Evolutionary conservation across 2,113 vertebrate genomes (phyloP), one percentile per base, ranked within the genome.

Genomic region (Aix galericulata): DNA sequence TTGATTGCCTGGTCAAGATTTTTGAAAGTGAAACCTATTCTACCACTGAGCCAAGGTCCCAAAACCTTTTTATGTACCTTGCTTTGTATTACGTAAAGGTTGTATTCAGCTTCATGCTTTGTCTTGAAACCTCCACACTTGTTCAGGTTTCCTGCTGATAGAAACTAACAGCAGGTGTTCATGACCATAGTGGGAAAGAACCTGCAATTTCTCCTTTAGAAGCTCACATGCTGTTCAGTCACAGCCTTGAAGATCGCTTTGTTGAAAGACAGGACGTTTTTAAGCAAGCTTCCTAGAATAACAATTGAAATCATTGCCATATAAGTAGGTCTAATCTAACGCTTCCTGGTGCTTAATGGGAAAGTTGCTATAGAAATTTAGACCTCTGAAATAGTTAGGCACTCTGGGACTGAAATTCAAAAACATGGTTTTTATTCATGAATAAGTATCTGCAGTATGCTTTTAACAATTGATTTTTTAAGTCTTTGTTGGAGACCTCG

Each of bases 321-420:
- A 16, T 82, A 94, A 76, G 69, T 93, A 91, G 86, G 59, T 62
- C 79, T 95, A 91, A 91, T 95, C 75, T 78, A 84, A 1, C 26
- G 9, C 73, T 95, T 93, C 90, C 80, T 92, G 55, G 66, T 87
- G 78, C 40, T 81, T 97, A 88, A 95, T 93, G 50, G 77, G 83
- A 84, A 84, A 88, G 94, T 97, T 97, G 91, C 91, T 93, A 96
- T 94, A 94, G 95, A 95, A 95, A 96, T 94, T 60, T 92, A 73
- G 62, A 86, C 80, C 48, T 84, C 40, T 21, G 14, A 90, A 95
- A 95, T 48, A 60, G 68, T 71, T 36, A 75, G 38, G 73, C 38
- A 22, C 73, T 91, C 58, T 42, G 23, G 67, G 55, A 74, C 63
- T 83, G 52, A 90, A 95, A 91, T 77, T 76, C 12, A 85, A 76